Evolutionary conservation across 2,888 invertebrate species (phyloP), one percentile per base, ranked within the genome.

Genomic region (Pristionchus arcanus): DNA sequence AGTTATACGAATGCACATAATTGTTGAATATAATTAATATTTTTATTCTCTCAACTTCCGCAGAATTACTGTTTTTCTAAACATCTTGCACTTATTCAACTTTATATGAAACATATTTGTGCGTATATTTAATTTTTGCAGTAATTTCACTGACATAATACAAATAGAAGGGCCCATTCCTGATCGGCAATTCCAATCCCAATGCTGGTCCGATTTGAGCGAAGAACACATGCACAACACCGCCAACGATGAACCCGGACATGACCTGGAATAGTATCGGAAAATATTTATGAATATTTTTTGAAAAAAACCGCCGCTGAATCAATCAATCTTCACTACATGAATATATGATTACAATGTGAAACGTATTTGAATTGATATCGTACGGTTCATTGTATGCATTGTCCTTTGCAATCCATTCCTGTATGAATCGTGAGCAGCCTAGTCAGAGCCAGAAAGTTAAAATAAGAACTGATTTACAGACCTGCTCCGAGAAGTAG

Each of bases 191-290:
- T n/a, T 92, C 90, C 15, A 94, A 91, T 5, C 94, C 94, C 13
- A 94, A 90, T 21, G 92, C 91, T 42, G 94, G 93, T 2, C 94
- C 94, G 85, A 95, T 93, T 89, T 94, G 94, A 21, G 94, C 93
- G 85, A 94, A 94, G 89, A 94, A 94, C 0, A 94, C 94, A 84
- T 94, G 94, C 31, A 95, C 93, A 42, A 93, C 94, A 31, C 94
- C 94, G n/a, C 94, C 94, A 31, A 94, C 94, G 25, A 94, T 92
- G 90, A 94, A 94, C 2, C 94, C 94, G 16, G 92, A 92, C 94
- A 94, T 94, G 0, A 93, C 93, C 91, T 89, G 16, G 7, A 49
- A 49, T 0, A 7, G n/a, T n/a, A 9, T 49, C 42, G 42, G 42
- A 49, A 49, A 49, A 11, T 3, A 49, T 49, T 49, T 49, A 11